Conservation (phyloP, 2,888 invertebrate genomes). For the Aleiodes testaceus region DNA sequence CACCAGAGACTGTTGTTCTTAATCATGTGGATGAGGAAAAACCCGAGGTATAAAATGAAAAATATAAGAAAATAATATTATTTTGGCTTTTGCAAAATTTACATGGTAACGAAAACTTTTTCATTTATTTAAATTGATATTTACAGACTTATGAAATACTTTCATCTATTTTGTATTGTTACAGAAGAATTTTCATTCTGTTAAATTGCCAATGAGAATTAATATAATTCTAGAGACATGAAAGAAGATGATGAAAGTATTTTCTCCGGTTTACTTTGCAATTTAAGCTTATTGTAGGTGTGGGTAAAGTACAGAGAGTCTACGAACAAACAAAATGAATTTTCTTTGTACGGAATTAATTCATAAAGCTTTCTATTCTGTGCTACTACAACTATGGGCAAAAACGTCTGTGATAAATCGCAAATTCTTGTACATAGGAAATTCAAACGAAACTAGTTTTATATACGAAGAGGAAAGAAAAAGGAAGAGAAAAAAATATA, state of each 20-base stretch:
- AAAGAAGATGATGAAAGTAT: too few species aligned
- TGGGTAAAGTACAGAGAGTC: neutral
- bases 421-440: conserved; percentile 31
- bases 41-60: conserved; percentile 54
- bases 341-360: conserved; percentile 36
- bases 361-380: conserved; percentile 33
- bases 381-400: conserved; percentile 9
- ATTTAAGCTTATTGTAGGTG: too few species aligned
- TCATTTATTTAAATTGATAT: too few species aligned
- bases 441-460: conserved; percentile 38
- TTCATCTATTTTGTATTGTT: too few species aligned
- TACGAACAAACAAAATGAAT: conserved; percentile 9
- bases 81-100: neutral
- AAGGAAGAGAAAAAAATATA: neutral
- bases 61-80: neutral
- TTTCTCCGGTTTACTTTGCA: too few species aligned
- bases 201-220: too few species aligned
- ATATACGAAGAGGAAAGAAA: conserved; percentile 7
- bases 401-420: conserved; percentile 29
- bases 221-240: too few species aligned
- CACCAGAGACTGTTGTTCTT: conserved; percentile 61
- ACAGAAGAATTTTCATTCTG: too few species aligned
- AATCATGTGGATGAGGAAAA: conserved; percentile 62
- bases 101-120: neutral
- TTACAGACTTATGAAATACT: too few species aligned